Evolutionary conservation across 2,797 vertebrate genomes (phyloP).

Genomic region (Syncerus caffer): DNA sequence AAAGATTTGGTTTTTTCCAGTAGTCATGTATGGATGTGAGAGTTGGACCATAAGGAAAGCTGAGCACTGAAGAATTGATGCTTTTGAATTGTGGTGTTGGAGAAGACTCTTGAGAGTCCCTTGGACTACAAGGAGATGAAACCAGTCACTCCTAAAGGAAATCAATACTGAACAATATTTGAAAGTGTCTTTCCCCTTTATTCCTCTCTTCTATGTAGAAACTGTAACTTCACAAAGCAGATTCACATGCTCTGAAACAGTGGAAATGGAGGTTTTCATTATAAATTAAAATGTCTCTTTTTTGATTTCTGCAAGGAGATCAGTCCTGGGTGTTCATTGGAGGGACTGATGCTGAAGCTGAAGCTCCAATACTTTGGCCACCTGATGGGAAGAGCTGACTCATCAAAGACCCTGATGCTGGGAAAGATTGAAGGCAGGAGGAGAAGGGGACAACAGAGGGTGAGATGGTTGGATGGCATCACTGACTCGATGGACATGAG

Average conservation of each 20-base stretch:
- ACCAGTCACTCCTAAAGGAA: background rate
- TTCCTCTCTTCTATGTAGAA: slow-evolving; percentile 57
- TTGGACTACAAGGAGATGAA: background rate
- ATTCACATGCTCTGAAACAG: slow-evolving; percentile 49
- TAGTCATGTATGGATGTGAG: background rate
- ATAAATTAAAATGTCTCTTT: slow-evolving; percentile 75
- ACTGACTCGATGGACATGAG: background rate
- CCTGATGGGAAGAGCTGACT: background rate
- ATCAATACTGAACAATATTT: background rate
- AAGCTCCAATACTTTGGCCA: background rate
- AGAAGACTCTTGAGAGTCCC: background rate
- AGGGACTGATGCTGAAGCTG: background rate
- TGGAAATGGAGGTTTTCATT: slow-evolving; percentile 70
- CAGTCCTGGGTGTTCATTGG: background rate
- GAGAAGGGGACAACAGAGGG: background rate
- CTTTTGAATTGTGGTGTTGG: background rate
- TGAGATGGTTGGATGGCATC: background rate
- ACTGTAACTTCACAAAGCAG: slow-evolving; percentile 65
- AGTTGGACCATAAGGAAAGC: background rate
- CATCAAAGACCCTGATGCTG: background rate
- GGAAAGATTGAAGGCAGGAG: background rate
- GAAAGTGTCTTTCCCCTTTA: background rate
- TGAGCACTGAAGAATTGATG: background rate
- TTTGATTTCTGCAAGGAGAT: slow-evolving; percentile 64
- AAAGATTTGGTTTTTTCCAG: background rate